Evolutionary conservation across 2,888 invertebrate species (phyloP), one percentile per base, ranked within the genome.

Genomic region (Tetranychus truncatus): DNA sequence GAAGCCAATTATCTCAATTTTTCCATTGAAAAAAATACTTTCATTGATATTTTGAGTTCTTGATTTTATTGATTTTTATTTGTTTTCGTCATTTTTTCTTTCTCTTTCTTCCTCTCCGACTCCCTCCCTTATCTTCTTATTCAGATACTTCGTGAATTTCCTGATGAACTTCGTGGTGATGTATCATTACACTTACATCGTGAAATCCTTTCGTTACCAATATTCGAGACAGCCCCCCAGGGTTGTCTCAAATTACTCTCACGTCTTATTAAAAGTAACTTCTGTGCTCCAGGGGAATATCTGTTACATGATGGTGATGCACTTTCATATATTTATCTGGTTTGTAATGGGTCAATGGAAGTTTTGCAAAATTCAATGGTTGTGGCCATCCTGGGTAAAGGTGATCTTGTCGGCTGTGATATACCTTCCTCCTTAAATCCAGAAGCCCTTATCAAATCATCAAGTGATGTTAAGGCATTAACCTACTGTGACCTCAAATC

Each of bases 261-360:
- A 1, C 85, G 94, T 78, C 94, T 94, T 82, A 94, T 95, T 81
- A 88, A 92, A 80, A 90, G 91, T 81, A 93, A 93, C 84, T 95
- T 96, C 83, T 95, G 95, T 82, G 95, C 95, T 11, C 95, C 95
- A 5, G 95, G 95, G 76, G 95, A 95, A 83, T 95, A 90, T 82
- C 87, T 95, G 72, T 90, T 95, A 71, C 95, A 95, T 84, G 91
- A 90, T 84, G 95, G 95, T 67, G 95, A 95, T 81, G 94, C 94
- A 7, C 87, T 95, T 45, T 90, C 91, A 77, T 92, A 92, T 82
- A 91, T 95, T 80, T 95, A 94, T 84, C 94, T 95, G 83, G 88
- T 95, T 79, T 95, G 93, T 85, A 95, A 95, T 82, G 95, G 95
- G 7, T 94, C 94, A 45, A 94, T 95, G 94, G 95, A 95, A 84